These are phyloP conservation scores for Proteles cristata DNA, from an alignment of 2,113 vertebrate species.

Conservation along the genomic window DNA sequence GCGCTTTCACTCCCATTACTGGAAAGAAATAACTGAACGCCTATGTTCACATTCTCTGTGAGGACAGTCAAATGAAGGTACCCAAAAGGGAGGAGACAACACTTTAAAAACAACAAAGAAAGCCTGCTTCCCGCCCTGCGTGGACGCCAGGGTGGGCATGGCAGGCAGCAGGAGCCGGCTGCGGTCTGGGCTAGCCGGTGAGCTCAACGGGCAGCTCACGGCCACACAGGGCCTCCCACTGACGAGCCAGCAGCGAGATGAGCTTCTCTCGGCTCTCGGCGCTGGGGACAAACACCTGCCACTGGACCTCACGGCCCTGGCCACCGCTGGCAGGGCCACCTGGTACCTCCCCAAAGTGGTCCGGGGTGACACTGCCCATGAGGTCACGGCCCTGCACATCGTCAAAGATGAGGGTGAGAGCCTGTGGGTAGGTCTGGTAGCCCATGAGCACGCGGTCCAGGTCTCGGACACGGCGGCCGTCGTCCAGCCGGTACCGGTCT, in stretches of 20 bases:
- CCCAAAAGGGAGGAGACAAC: background rate
- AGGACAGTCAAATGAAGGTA: conserved; percentile 39
- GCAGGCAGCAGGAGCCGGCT: background rate
- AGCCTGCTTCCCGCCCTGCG: background rate
- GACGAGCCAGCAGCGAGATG: conserved; percentile 95
- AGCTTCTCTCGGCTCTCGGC: conserved; percentile 96
- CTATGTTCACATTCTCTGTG: conserved; percentile 24
- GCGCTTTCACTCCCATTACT: background rate
- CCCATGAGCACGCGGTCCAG: conserved; percentile 97
- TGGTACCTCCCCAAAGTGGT: conserved; percentile 92
- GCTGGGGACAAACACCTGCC: conserved; percentile 96
- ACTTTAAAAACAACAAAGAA: conserved; percentile 1
- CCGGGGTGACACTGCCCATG: conserved; percentile 94
- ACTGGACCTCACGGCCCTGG: conserved; percentile 92
- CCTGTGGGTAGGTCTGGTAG: conserved; percentile 97
- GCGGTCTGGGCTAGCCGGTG: conserved; percentile 86
- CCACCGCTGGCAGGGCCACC: conserved; percentile 53
- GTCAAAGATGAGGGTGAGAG: conserved; percentile 97
- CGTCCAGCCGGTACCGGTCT: conserved; percentile 94
- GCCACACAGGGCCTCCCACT: conserved; percentile 97
- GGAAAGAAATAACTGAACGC: background rate
- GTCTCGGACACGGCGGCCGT: conserved; percentile 94
- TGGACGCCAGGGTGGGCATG: fast-evolving
- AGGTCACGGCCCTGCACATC: conserved; percentile 95
- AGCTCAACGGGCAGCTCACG: conserved; percentile 96